phyloP scores from a whole-genome alignment of 1,140 invertebrate species.

The Littorina saxatilis region DNA sequence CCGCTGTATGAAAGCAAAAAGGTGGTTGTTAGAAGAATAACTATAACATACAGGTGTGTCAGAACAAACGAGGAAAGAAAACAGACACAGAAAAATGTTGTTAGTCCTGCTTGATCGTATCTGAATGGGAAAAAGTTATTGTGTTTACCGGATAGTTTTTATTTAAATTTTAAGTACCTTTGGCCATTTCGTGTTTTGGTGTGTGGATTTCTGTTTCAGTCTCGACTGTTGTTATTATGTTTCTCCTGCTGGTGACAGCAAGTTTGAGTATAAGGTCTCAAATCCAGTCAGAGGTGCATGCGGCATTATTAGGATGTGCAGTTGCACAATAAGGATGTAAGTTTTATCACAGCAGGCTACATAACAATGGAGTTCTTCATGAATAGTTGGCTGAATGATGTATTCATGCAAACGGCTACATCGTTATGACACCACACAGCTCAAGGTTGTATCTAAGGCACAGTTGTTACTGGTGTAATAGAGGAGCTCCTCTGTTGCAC shows the following conservation, averaged over 20 bases:
- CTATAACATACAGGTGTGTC: background rate
- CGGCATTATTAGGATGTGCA: too few species aligned
- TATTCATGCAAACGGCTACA: conserved; percentile 99
- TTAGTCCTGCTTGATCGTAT: background rate
- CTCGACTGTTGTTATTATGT: too few species aligned
- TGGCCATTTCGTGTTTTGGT: too few species aligned
- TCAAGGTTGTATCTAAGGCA: too few species aligned
- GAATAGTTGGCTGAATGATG: conserved; percentile 91
- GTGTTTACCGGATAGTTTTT: background rate
- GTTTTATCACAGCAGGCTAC: conserved; percentile 81
- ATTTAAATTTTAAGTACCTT: too few species aligned
- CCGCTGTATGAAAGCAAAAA: conserved; percentile 76
- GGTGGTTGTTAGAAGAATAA: background rate
- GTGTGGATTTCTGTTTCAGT: too few species aligned
- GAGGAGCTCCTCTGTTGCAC: too few species aligned
- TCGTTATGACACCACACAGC: too few species aligned
- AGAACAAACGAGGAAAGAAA: background rate
- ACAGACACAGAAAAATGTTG: background rate
- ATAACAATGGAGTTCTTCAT: conserved; percentile 91
- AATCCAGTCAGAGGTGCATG: too few species aligned
- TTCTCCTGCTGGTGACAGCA: too few species aligned
- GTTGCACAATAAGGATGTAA: background rate
- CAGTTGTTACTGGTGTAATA: too few species aligned
- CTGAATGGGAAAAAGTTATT: background rate
- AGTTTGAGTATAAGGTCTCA: too few species aligned